Base-by-base conservation (phyloP, 1,140 invertebrate genomes). In the Mylabris phalerata region DNA sequence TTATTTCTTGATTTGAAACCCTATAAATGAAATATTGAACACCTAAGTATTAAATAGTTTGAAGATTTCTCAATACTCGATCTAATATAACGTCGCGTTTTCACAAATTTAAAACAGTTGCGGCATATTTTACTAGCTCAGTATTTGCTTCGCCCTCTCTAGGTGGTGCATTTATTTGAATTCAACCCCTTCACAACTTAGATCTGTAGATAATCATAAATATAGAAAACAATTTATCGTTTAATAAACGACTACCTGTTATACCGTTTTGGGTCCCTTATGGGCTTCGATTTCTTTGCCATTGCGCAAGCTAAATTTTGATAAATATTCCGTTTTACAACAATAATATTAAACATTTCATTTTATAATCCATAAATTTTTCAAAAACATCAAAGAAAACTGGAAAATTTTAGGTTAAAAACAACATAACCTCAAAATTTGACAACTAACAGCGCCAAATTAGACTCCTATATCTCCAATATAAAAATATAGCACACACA, bases 111-210 rank as follows among this genome's bases (percentile, higher is more conserved):
- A 89, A 73, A 41, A 87, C 65, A 55, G 79, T 75, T 3, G 86
- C 73, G 41, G 89, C 70, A 72, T 82, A 89, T 73, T 85, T 85
- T 0, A 88, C 68, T 26, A 90, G 76, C 71, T 87, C 86, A 40
- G 79, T 75, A 69, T 90, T 90, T 11, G 87, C 87, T 73, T 87
- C 84, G 7, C 87, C 87, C 68, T 89, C 87, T 5, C 84, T 79
- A 9, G 87, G 85, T 40, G 86, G 85, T 5, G 87, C 86, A 63
- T 79, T 79, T 64, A 90, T 87, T 69, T 87, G 84, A 46, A 89
- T 73, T 41, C 82, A 54, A 66, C 67, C 11, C 67, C 65, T 56
- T 71, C 63, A 32, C 4, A 7, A 32, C 32, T 32, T 32, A 1
- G 1, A 19, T 19, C 19, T 19, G 19, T 19, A 19, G 1, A 2